Conservation (phyloP, 1,140 invertebrate species). For the Diuraphis noxia region DNA sequence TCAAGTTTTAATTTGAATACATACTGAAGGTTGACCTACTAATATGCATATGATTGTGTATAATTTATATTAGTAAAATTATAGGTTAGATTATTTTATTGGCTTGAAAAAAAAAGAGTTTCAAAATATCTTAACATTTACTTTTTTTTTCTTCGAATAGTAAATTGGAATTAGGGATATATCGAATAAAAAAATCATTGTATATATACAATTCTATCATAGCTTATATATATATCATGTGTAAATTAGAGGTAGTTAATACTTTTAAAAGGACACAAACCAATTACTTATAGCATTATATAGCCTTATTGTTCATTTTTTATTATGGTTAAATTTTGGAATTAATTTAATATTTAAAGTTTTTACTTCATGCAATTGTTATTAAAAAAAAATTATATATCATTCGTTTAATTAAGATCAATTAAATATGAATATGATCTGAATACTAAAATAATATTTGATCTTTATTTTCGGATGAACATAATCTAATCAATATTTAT, state of each 20-base stretch:
- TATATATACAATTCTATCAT: too few species aligned
- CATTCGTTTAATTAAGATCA: background rate
- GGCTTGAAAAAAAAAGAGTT: too few species aligned
- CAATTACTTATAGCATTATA: background rate
- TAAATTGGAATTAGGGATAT: too few species aligned
- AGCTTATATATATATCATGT: too few species aligned
- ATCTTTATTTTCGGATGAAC: background rate
- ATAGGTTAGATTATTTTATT: too few species aligned
- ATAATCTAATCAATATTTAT: conserved; percentile 54
- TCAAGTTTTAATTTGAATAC: background rate
- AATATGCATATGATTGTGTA: too few species aligned
- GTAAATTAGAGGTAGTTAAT: background rate
- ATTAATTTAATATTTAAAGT: background rate
- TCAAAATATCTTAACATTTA: background rate
- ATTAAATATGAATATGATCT: background rate
- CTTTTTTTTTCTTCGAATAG: too few species aligned
- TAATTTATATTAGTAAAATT: too few species aligned
- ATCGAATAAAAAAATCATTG: background rate
- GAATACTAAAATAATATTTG: background rate
- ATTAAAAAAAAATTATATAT: background rate
- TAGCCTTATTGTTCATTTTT: too few species aligned
- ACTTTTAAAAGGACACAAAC: background rate
- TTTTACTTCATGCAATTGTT: background rate
- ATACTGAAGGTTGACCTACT: background rate
- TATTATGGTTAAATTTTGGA: background rate